Base-by-base conservation (phyloP, 2,888 invertebrate species). In the Idaea aversata region DNA sequence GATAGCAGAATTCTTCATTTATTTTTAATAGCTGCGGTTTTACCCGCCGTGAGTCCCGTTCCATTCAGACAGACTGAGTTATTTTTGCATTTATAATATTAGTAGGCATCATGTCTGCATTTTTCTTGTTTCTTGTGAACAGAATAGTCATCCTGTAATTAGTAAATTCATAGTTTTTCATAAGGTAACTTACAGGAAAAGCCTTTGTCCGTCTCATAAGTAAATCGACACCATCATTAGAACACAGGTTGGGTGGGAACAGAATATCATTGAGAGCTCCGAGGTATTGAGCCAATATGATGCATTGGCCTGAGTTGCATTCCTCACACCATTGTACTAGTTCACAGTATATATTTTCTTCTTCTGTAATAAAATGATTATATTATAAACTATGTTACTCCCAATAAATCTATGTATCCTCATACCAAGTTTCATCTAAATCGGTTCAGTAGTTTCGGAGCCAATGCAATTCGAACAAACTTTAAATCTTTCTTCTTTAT, bases 171-270 rank as follows among this genome's bases (percentile, higher is more conserved):
- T 25, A 25, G 25, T 25, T 25, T 25, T 2, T 25, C 25, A 25
- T 1, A 25, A 25, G 3, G 60, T 63, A 62, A 64, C 70, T 89
- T 92, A 95, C 96, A 64, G 96, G 96, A 86, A 95, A 96, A 63
- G 93, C 88, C 73, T 93, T 94, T 61, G 94, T 93, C 16, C 95
- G 93, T 75, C 95, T 93, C 95, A 96, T 95, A 16, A 96, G 91
- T 63, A 96, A 84, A 78, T 96, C 96, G 4, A 96, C 93, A 5
- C 95, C 95, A 34, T 94, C 93, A 61, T 90, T 84, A 15, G 94
- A 88, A 67, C 94, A 94, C 76, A 93, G 90, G 64, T 94, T 93
- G 0, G 93, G 91, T 0, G 95, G 95, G 78, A 95, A 96, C 15
- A 96, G 87, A 7, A 96, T 87, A 76, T 96, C 95, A 59, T 93